A percentile compares a stretch with the other conserved stretches of the same genome.
Evolutionary conservation across 2,888 invertebrate species (phyloP).

Genomic region (Tuberolachnus salignus): DNA sequence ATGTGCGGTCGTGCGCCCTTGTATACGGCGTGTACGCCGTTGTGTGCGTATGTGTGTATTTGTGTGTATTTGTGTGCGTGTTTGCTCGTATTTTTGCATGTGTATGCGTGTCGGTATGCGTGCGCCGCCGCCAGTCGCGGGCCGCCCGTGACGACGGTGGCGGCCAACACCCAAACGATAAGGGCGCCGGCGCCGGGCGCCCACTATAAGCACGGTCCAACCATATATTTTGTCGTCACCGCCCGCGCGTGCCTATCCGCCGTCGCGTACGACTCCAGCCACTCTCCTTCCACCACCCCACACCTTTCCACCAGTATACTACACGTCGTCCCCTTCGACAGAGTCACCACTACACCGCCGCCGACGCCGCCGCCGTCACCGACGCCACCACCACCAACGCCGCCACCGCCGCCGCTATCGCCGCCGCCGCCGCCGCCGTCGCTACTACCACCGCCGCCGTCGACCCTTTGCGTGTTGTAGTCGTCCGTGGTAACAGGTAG

Average conservation of each 20-base stretch:
- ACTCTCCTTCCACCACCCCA: neutral
- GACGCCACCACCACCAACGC: neutral
- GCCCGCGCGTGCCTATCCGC: neutral
- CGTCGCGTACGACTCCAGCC: too few species aligned
- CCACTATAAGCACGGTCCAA: neutral
- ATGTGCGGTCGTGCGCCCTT: neutral
- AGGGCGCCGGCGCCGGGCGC: conserved; percentile 48
- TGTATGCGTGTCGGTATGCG: neutral
- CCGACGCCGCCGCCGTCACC: conserved; percentile 1
- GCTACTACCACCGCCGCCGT: neutral
- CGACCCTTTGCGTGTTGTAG: neutral
- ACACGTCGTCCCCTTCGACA: too few species aligned
- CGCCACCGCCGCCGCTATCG: neutral
- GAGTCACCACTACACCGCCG: too few species aligned
- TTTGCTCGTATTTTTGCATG: too few species aligned
- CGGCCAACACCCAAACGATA: conserved; percentile 48
- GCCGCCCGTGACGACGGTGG: conserved; percentile 12
- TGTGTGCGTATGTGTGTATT: too few species aligned
- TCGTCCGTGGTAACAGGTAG: conserved; percentile 40
- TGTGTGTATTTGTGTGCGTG: too few species aligned
- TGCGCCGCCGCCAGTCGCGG: conserved; percentile 8
- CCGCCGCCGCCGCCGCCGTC: neutral
- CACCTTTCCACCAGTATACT: too few species aligned
- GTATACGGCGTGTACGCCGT: too few species aligned
- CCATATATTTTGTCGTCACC: conserved; percentile 31